A percentile compares a stretch with the other conserved stretches of the same genome.
Conservation (phyloP, 2,113 vertebrate species). For the Centrocercus urophasianus region DNA sequence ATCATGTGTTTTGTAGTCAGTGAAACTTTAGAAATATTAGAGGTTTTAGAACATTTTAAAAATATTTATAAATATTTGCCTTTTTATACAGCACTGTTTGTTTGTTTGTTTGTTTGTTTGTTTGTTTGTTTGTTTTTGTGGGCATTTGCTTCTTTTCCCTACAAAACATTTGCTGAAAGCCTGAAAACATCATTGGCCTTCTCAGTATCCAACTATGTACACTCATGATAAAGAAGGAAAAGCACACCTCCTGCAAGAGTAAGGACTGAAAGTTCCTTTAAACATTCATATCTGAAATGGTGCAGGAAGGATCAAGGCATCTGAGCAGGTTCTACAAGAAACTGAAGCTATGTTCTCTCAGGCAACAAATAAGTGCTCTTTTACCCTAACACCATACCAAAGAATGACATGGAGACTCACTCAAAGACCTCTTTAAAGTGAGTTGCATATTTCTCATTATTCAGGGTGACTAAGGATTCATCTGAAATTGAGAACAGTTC, state of each 20-base stretch:
- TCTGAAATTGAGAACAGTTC: background rate
- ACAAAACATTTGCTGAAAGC: background rate
- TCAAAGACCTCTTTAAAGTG: background rate
- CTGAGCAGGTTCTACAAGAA: background rate
- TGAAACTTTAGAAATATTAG: background rate
- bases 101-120: background rate
- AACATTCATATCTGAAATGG: background rate
- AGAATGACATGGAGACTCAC: background rate
- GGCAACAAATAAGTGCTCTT: background rate
- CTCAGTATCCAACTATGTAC: background rate
- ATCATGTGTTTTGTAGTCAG: background rate
- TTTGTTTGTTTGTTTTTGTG: background rate
- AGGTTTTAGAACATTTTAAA: background rate
- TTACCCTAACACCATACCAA: rapidly evolving
- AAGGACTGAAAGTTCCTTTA: background rate
- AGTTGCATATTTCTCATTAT: background rate
- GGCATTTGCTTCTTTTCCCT: background rate
- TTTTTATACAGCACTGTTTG: background rate
- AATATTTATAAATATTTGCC: background rate
- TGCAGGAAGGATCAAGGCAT: background rate
- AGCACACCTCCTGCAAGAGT: background rate
- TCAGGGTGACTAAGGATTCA: background rate
- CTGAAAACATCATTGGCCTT: background rate
- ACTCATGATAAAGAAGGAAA: background rate
- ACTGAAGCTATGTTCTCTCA: background rate